Evolutionary conservation across 2,113 vertebrate genomes (phyloP), one percentile per base, ranked within the genome.

Genomic region (Taxidea taxus): DNA sequence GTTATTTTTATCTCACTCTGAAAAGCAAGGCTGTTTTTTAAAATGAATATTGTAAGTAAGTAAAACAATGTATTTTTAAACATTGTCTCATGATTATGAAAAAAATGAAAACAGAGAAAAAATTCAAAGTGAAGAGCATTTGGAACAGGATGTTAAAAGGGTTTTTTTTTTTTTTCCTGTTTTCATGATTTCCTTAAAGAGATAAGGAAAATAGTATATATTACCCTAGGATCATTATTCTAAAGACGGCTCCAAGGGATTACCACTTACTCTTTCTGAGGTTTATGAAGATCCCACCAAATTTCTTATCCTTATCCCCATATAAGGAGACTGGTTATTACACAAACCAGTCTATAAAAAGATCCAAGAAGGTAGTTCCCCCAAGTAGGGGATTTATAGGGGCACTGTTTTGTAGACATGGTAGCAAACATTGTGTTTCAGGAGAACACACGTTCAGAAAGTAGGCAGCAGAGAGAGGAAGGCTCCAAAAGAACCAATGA

Each of bases 51-150:
- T 77, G 66, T 49, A 82, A 42, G 68, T 42, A 27, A 60, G 49
- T 60, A 60, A 77, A 80, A 68, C 20, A 68, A 56, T 87, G 27
- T 7, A 78, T 92, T 87, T 92, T 16, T 92, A 60, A 87, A 44
- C 27, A 68, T 6, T 62, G 7, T 90, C 56, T 94, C 47, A 58
- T 83, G 27, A 42, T 42, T 91, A 64, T 10, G 14, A 58, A 58
- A 84, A 86, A 87, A 58, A 7, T 20, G 74, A 44, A 42, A 82
- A 47, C 44, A n/a, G n/a, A 86, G 37, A 68, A 84, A 90, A 86
- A 74, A 39, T 81, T 60, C 44, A 83, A 91, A 60, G 21, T 58
- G 16, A 60, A 83, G 58, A 87, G 9, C 37, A 42, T 15, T 87
- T 87, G 60, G n/a, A 58, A 31, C 16, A 82, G 4, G 39, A 31